Base-by-base conservation (phyloP, 2,888 invertebrate genomes). In the Seira sanloemensis region DNA sequence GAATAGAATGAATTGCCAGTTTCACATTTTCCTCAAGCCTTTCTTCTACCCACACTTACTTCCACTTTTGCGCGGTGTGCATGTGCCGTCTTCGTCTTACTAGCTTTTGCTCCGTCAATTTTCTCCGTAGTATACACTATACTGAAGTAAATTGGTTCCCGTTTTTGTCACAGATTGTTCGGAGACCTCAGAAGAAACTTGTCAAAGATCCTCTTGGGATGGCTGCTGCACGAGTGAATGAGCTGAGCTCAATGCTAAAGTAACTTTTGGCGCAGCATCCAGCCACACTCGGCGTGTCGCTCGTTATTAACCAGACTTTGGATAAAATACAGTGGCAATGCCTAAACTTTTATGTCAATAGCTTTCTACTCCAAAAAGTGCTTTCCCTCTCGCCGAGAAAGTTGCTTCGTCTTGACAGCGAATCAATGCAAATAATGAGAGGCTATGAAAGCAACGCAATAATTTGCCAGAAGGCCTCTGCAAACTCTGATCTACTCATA, bases 151-250 rank as follows among this genome's bases (percentile, higher is more conserved):
- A 37, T 37, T 37, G 37, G 37, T 12, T 37, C 58, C 58, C 58
- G 37, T 37, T 18, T 69, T 78, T 78, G 77, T 78, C 69, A 68
- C 67, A 69, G 58, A 78, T 54, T 69, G 66, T 67, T 69, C 68
- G 4, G 27, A 69, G 69, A 50, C 27, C 27, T 58, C 58, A 37
- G 19, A 25, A 74, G 58, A 66, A 18, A 18, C 12, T 37, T 5
- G 5, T 12, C 5, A 37, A 37, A 37, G 37, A 37, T 37, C 37
- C 37, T 37, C 37, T 12, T 37, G 37, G 37, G 37, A 37, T 37
- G 37, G 37, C 12, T 5, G 37, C 37, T 5, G 5, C 12, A 37
- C 12, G 37, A 12, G 12, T 37, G 37, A 37, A 5, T 37, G 37
- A 37, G 37, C 37, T 37, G 12, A 37, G 12, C 7, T 37, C 37